These are phyloP conservation scores for Cossypha heuglini DNA, from an alignment of 2,797 vertebrate genomes.

Conservation along the genomic window DNA sequence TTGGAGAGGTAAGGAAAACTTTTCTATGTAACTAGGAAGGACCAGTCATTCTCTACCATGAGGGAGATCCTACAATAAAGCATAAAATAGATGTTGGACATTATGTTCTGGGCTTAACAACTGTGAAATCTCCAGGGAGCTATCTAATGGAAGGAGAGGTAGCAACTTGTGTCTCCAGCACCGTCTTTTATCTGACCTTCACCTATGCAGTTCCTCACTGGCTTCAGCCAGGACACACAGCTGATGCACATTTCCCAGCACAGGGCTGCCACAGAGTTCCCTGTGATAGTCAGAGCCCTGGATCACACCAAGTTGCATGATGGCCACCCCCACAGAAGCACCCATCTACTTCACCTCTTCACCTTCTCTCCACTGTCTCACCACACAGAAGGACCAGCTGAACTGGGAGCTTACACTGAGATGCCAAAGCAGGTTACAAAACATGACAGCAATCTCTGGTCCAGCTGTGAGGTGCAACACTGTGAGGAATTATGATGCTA, in stretches of 20 bases:
- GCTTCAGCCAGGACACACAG: not conserved
- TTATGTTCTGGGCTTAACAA: not conserved
- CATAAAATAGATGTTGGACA: not conserved
- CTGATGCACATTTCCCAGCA: fast-evolving
- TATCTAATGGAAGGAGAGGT: not conserved
- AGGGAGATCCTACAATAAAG: not conserved
- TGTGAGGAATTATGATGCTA: not conserved
- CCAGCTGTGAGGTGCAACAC: not conserved
- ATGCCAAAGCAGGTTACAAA: not conserved
- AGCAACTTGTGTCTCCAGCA: not conserved
- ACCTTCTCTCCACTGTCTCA: not conserved
- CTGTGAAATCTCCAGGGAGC: not conserved
- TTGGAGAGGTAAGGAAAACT: not conserved
- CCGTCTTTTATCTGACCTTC: not conserved
- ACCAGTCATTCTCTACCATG: not conserved
- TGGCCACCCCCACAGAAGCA: fast-evolving
- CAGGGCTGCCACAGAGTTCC: fast-evolving
- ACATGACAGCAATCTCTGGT: fast-evolving
- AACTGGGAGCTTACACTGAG: not conserved
- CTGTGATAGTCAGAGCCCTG: fast-evolving
- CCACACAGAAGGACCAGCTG: fast-evolving
- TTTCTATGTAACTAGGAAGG: not conserved
- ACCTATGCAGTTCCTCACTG: not conserved
- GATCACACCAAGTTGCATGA: not conserved
- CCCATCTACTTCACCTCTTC: not conserved